Evolutionary conservation across 2,888 invertebrate species (phyloP).

Genomic region (Chironomus tentans): DNA sequence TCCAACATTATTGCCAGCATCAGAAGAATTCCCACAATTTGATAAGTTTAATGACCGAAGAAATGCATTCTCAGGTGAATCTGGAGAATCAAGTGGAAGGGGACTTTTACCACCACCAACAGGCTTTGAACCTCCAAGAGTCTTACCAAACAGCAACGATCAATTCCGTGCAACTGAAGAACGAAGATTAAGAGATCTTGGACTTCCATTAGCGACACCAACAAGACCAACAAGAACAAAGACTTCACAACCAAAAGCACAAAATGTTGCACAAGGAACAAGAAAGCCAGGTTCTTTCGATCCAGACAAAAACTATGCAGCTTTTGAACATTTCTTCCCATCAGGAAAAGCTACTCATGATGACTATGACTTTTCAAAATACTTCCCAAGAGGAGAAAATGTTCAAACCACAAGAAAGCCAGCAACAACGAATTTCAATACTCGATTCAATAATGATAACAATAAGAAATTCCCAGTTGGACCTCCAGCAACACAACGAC

Average conservation of each 20-base stretch:
- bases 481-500: neutral
- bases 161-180: neutral
- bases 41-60: neutral
- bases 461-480: neutral
- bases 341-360: constrained; percentile 22
- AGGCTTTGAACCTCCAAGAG: constrained; percentile 8
- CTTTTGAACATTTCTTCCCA: constrained; percentile 15
- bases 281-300: neutral
- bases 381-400: neutral
- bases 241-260: constrained; percentile 39
- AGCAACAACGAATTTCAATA: neutral
- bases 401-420: neutral
- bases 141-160: neutral
- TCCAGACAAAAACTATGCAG: constrained; percentile 19
- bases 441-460: neutral
- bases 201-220: constrained; percentile 39
- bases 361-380: constrained; percentile 29
- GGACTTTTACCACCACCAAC: neutral
- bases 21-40: neutral
- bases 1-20: constrained; percentile 3
- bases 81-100: neutral
- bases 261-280: constrained; percentile 29
- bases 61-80: neutral
- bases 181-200: neutral
- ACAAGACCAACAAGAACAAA: constrained; percentile 44